Percentiles rank a stretch among this genome's conserved stretches.
These are phyloP conservation scores for Heterodera schachtii DNA, from an alignment of 1,140 invertebrate species.

Conservation along the genomic window DNA sequence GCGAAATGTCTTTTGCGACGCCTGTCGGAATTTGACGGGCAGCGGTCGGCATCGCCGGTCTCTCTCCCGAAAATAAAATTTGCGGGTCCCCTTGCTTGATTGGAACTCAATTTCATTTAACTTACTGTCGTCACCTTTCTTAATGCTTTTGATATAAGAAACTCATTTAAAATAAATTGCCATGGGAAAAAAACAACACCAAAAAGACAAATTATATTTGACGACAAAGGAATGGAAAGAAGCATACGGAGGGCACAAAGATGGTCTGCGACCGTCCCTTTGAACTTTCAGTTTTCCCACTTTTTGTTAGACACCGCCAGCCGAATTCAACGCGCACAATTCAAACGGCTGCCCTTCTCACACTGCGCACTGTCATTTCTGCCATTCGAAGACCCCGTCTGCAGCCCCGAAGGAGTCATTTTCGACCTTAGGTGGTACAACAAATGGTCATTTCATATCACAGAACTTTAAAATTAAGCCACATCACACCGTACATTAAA, in stretches of 20 bases:
- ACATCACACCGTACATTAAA: constrained; percentile 85
- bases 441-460: not conserved
- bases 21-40: no score
- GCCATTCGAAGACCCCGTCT: constrained; percentile 89
- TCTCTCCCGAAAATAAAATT: no score
- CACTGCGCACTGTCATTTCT: constrained; percentile 80
- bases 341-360: constrained; percentile 86
- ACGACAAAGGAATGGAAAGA: constrained; percentile 64
- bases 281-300: not conserved
- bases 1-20: no score
- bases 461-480: constrained; percentile 62
- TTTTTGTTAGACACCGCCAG: constrained; percentile 52
- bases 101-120: no score
- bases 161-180: not conserved
- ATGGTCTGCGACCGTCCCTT: constrained; percentile 53
- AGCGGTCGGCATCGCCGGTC: no score
- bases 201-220: constrained; percentile 63
- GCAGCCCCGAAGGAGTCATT: constrained; percentile 80
- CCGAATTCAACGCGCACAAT: constrained; percentile 71
- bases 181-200: constrained; percentile 56
- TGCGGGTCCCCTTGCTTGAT: no score
- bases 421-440: constrained; percentile 75
- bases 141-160: no score
- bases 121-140: no score
- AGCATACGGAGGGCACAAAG: constrained; percentile 62